Evolutionary conservation across 2,888 invertebrate genomes (phyloP).

Genomic region (Meiosimyza decipiens): DNA sequence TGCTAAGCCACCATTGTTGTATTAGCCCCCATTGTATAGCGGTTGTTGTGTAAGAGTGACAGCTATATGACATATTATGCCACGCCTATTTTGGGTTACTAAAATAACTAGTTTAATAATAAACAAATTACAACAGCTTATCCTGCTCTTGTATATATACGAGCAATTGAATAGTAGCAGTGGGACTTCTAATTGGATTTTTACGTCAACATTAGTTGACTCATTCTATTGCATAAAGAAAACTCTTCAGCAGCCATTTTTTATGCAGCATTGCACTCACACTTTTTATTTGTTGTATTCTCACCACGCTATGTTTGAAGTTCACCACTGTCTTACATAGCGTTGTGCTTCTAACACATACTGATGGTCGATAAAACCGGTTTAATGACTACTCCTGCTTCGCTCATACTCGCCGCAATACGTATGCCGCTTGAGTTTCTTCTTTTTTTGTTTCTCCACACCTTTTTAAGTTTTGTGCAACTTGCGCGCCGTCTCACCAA

Average conservation of each 20-base stretch:
- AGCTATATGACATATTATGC: neutral
- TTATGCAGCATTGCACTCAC: conserved; percentile 24
- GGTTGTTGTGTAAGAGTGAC: too few species aligned
- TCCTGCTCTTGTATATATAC: neutral
- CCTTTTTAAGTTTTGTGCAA: neutral
- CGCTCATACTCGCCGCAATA: neutral
- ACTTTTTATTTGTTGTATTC: neutral
- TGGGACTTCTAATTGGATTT: conserved; percentile 43
- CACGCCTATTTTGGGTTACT: conserved; percentile 19
- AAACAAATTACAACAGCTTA: conserved; percentile 1
- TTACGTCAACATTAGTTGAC: neutral
- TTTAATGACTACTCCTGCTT: neutral
- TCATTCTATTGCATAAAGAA: neutral
- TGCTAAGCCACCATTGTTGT: too few species aligned
- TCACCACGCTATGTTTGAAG: conserved; percentile 28
- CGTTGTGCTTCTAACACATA: conserved; percentile 14
- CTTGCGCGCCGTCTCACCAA: conserved; percentile 32
- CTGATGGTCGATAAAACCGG: neutral
- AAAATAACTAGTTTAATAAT: neutral
- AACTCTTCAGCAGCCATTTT: conserved; percentile 40
- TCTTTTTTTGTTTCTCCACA: neutral
- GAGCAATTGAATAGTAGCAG: too few species aligned
- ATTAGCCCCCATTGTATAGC: too few species aligned
- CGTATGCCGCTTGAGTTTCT: neutral
- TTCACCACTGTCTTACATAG: neutral